These are phyloP conservation scores for Chanos chanos DNA, from an alignment of 2,797 vertebrate genomes.

Conservation along the genomic window DNA sequence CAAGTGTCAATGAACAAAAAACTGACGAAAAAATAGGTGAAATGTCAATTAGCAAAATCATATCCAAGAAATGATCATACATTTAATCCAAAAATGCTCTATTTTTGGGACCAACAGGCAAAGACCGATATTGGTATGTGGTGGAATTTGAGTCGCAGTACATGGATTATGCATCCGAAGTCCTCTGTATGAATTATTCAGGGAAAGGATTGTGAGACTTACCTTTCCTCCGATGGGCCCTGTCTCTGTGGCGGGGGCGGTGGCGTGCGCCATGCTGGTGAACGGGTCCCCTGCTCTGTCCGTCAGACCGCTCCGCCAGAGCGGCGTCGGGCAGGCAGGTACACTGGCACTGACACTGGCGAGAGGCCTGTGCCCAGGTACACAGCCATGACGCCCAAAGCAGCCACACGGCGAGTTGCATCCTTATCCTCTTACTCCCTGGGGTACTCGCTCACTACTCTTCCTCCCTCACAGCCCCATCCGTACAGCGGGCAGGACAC, in stretches of 20 bases:
- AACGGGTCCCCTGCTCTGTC: conserved; percentile 53
- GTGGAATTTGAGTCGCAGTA: too few species aligned
- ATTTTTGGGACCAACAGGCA: too few species aligned
- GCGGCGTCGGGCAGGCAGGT: conserved; percentile 50
- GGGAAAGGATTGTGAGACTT: conserved; percentile 41
- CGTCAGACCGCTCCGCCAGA: conserved; percentile 47
- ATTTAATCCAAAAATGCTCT: too few species aligned
- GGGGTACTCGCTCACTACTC: conserved; percentile 2
- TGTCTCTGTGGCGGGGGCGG: conserved; percentile 53
- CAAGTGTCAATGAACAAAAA: too few species aligned
- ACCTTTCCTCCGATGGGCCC: conserved; percentile 72
- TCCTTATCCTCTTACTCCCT: conserved; percentile 51
- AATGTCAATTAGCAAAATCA: too few species aligned
- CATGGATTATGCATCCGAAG: too few species aligned
- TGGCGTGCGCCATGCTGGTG: conserved; percentile 53
- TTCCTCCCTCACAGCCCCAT: conserved; percentile 19
- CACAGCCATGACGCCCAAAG: conserved; percentile 58
- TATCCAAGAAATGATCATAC: too few species aligned
- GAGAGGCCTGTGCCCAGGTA: conserved; percentile 58
- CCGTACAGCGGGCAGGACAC: conserved; percentile 15
- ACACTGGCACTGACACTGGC: conserved; percentile 60
- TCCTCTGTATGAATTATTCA: background rate
- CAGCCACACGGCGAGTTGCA: conserved; percentile 62
- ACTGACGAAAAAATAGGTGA: too few species aligned
- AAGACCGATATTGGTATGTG: too few species aligned